Evolutionary conservation across 1,140 invertebrate species (phyloP), one percentile per base, ranked within the genome.

Genomic region (Fopius arisanus): DNA sequence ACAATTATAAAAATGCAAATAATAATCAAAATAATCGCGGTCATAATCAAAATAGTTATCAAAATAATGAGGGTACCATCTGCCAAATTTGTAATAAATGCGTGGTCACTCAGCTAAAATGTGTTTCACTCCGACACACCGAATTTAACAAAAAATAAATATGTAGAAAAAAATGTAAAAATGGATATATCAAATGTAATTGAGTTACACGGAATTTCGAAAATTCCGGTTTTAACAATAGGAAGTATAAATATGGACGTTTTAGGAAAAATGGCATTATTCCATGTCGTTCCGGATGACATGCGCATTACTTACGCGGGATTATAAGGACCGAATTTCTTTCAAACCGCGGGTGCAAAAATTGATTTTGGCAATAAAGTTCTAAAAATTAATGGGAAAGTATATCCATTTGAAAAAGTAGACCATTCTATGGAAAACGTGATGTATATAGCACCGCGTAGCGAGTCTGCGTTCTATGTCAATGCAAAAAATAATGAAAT

Each of bases 301-400:
- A 41, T 72, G 28, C 12, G 19, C 0, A 72, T 72, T 9, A 62
- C 70, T 2, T 40, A 72, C 41, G 70, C 70, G 0, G 70, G 70
- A 33, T 67, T 72, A 67, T n/a, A 67, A 0, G 62, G 70, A 0
- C 29, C 41, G 12, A 4, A 10, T 9, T 72, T 72, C 14, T 72
- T 67, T 16, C 23, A 0, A 23, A 67, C 19, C 2, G 26, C 23
- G 10, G 37, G 23, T 1, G 62, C 41, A 6, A 72, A 33, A 48
- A 31, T 72, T 12, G 37, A 72, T 48, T 72, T 66, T 1, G 21
- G 67, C 51, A 33, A 19, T n/a, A 43, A 43, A 43, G 14, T 14
- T 14, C 12, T 4, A 19, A 41, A 12, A 65, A 29, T 72, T 0
- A 21, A 72, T 5, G 16, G 41, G n/a, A 2, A 37, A 5, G 37